Evolutionary conservation across 1,140 invertebrate genomes (phyloP), one percentile per base, ranked within the genome.

Genomic region (Trichoplusia ni): DNA sequence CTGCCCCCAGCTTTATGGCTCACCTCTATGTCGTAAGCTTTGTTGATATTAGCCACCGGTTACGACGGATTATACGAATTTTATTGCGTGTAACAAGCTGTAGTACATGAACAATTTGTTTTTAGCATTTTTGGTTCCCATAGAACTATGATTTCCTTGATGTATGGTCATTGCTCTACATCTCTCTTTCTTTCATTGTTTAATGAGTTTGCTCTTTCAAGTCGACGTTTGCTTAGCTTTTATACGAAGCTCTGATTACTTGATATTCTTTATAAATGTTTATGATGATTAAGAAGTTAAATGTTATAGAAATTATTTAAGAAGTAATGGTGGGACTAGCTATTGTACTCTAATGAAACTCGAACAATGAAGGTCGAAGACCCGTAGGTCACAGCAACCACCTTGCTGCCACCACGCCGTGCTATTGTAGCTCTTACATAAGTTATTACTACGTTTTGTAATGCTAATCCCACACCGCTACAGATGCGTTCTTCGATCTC

Each of bases 281-380:
- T 3, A 14, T 9, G 27, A 16, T 9, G 18, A 8, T 47, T 1
- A 13, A 23, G 40, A 21, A 23, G 19, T 44, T 23, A 44, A 47
- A 29, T 49, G 5, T 18, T 13, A 0, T 29, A 29, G 25, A 31
- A 46, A 6, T 46, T 38, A 38, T 38, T 18, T 14, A 46, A 49
- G 13, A 21, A 19, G 46, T 49, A 49, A 31, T 35, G 14, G 49
- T 11, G 53, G 40, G 53, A 42, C 35, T 58, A 71, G 72, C 67
- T 78, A 77, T 84, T 81, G 84, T 78, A 77, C 82, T 79, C 46
- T 77, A 77, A 84, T 84, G 74, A 75, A 80, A 79, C 72, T 69
- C 76, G 80, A 84, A 85, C 82, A 85, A 87, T 84, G 77, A 79
- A 76, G 84, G 82, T 85, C 84, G 82, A 76, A 75, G 84, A 86